Base-by-base conservation (phyloP, 2,888 invertebrate genomes). In the Seladonia tumulorum region DNA sequence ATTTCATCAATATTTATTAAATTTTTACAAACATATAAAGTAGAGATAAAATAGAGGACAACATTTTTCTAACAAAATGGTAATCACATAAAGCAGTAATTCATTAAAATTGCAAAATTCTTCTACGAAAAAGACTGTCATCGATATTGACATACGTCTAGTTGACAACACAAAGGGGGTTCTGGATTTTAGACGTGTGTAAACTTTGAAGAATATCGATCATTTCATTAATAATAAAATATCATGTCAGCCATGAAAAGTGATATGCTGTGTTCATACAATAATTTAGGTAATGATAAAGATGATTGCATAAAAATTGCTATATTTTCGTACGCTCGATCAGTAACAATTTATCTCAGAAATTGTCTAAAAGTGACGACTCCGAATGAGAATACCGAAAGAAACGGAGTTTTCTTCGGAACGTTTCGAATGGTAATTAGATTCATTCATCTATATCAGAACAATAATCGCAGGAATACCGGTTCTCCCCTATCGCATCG, bases 391-490 rank as follows among this genome's bases (percentile, higher is more conserved):
- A 53, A 22, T 53, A 53, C 8, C 2, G 14, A 42, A 60, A 53
- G 12, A 57, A 81, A 16, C 57, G 22, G 47, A 39, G 63, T 78
- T 77, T 49, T 42, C 18, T 16, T 66, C 47, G 16, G n/a, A 45
- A 70, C 25, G 53, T 76, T 68, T 63, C 49, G 80, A 73, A 70
- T 79, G 63, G 81, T 68, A 82, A 82, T 79, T 82, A 82, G 81
- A 39, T 70, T 47, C 80, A 39, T 80, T 79, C 81, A 49, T 81
- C 81, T 70, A 71, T 39, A 47, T 60, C 25, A 39, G 49, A 71
- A 63, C 71, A 81, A 63, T 83, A 83, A 81, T 83, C 82, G 49
- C 35, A 42, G 70, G 18, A 72, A 81, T 82, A 80, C 63, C 75
- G 81, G 81, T 68, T 57, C 12, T 35, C 66, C 14, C 22, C 29